A percentile compares a stretch with the other conserved stretches of the same genome.
phyloP scores from a whole-genome alignment of 2,888 invertebrate genomes.

The Catocala nupta region DNA sequence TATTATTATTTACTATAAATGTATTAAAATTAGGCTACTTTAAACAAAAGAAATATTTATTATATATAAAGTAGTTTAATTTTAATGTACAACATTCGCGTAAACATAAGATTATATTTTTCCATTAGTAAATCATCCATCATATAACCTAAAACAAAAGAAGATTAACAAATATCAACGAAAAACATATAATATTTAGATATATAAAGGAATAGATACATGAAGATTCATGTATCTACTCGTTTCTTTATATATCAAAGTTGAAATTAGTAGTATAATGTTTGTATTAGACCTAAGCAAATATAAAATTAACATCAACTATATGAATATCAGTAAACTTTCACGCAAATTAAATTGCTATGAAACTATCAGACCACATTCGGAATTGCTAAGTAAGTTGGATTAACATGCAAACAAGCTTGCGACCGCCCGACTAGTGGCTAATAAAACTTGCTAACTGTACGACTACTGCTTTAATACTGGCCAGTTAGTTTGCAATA shows the following conservation, averaged over 20 bases:
- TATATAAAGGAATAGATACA: no score
- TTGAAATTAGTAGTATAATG: background rate
- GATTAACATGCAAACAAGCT: slow-evolving; percentile 10
- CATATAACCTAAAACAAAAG: no score
- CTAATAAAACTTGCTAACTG: slow-evolving; percentile 15
- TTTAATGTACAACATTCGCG: no score
- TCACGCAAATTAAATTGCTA: slow-evolving; percentile 5
- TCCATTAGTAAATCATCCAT: no score
- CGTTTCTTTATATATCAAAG: background rate
- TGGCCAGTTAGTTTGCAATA: background rate
- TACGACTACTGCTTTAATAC: background rate
- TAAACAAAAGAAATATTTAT: no score
- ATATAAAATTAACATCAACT: background rate
- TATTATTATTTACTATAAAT: no score
- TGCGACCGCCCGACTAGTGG: slow-evolving; percentile 4
- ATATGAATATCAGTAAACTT: background rate
- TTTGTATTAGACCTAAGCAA: background rate
- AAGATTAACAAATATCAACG: no score
- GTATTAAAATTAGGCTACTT: no score
- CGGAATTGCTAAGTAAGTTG: background rate
- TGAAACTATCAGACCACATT: slow-evolving; percentile 6
- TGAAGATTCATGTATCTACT: no score
- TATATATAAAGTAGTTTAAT: no score
- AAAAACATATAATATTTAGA: no score
- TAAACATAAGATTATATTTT: no score